A percentile compares a stretch with the other conserved stretches of the same genome.
Conservation (phyloP, 2,797 vertebrate species). For the Acipenser oxyrinchus region DNA sequence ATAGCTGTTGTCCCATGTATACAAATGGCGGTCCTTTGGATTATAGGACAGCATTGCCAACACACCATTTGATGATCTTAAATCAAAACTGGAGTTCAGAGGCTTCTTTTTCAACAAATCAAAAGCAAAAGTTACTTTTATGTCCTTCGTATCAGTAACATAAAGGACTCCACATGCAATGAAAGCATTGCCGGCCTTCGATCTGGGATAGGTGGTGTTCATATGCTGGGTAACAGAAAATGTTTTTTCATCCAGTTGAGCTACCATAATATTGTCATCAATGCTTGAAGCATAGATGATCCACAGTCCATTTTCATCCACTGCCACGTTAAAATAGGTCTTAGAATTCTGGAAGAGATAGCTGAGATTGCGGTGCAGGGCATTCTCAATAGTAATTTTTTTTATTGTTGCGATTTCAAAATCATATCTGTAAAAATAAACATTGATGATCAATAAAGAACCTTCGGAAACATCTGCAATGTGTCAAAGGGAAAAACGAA, state of each 20-base stretch:
- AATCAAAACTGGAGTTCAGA: conserved; percentile 70
- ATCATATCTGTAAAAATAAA: conserved; percentile 58
- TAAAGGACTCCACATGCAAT: conserved; percentile 82
- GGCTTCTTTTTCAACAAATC: conserved; percentile 76
- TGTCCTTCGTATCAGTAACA: conserved; percentile 83
- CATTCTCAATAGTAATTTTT: conserved; percentile 64
- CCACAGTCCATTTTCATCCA: conserved; percentile 88
- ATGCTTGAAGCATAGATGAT: conserved; percentile 79
- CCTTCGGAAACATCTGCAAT: neutral
- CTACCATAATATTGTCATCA: conserved; percentile 78
- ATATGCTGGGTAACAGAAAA: conserved; percentile 67
- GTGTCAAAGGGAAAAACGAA: too few species aligned
- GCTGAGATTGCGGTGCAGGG: conserved; percentile 71
- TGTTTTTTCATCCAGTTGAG: conserved; percentile 69
- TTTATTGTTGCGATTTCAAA: conserved; percentile 55
- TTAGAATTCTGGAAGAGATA: conserved; percentile 90
- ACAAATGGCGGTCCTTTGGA: conserved; percentile 70
- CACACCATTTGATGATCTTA: conserved; percentile 64
- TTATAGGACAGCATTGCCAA: conserved; percentile 91
- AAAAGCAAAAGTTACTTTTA: conserved; percentile 75
- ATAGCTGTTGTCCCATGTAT: conserved; percentile 80
- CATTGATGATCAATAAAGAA: neutral
- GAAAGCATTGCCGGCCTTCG: conserved; percentile 87
- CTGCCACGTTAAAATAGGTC: conserved; percentile 88
- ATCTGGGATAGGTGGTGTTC: conserved; percentile 84